Evolutionary conservation across 2,888 invertebrate genomes (phyloP).

Genomic region (Anthophora plumipes): DNA sequence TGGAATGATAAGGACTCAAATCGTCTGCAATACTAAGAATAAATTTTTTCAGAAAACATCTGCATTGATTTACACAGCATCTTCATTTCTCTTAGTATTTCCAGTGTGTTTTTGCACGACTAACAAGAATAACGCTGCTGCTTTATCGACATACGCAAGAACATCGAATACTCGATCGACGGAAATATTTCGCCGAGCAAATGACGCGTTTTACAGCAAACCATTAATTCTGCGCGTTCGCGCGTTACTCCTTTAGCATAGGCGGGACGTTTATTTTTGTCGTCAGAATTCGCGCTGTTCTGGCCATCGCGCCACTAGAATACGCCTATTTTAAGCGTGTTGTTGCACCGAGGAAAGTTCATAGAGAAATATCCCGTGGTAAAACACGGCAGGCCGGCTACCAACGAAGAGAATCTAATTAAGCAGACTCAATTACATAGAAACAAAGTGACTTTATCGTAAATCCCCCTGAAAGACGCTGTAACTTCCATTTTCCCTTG

Average conservation of each 20-base stretch:
- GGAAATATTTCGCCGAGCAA: neutral
- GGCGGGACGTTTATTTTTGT: slow-evolving; percentile 56
- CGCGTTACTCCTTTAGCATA: slow-evolving; percentile 25
- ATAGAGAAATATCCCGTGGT: slow-evolving; percentile 28
- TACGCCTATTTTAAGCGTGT: slow-evolving; percentile 54
- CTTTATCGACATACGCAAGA: neutral
- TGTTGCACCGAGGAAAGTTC: slow-evolving; percentile 50
- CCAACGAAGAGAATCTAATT: slow-evolving; percentile 17
- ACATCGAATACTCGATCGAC: neutral
- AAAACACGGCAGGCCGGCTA: neutral
- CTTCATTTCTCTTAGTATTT: no score
- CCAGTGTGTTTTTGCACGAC: neutral
- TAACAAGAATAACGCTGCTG: neutral
- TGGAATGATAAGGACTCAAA: no score
- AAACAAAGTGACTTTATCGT: slow-evolving; percentile 12
- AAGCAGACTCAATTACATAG: slow-evolving; percentile 28
- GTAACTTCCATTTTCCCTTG: neutral
- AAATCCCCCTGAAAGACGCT: slow-evolving; percentile 12
- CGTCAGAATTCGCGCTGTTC: slow-evolving; percentile 47
- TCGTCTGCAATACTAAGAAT: no score
- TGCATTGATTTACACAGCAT: no score
- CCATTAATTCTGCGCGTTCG: slow-evolving; percentile 35
- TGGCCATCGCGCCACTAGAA: slow-evolving; percentile 39
- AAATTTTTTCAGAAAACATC: no score
- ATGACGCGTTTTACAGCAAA: slow-evolving; percentile 6